These are phyloP conservation scores for Sinodicranocentrus sp. DNA, from an alignment of 2,888 invertebrate genomes.

Conservation along the genomic window DNA sequence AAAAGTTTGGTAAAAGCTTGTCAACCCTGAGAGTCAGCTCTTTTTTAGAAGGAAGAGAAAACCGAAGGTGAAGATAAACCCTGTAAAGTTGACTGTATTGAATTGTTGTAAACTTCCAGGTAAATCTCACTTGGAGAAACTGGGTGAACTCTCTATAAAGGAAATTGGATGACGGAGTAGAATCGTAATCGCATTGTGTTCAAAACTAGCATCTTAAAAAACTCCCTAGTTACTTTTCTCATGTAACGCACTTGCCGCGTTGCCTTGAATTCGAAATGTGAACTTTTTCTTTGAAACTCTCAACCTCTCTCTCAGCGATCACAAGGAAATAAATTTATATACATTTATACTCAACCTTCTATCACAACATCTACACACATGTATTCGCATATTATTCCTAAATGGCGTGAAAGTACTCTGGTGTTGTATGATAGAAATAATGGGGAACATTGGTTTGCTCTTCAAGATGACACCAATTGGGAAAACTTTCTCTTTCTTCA, in stretches of 20 bases:
- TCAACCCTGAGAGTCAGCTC: not conserved
- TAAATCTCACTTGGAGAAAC: no score
- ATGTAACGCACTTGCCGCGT: no score
- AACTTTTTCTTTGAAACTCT: constrained; percentile 46
- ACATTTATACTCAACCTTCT: no score
- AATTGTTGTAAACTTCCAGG: no score
- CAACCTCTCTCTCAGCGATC: no score
- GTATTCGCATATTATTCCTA: constrained; percentile 20
- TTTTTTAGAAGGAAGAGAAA: not conserved
- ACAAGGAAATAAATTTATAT: no score
- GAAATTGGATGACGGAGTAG: no score
- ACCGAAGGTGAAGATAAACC: not conserved
- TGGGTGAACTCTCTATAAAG: no score
- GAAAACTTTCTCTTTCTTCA: constrained; percentile 51
- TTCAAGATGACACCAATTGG: constrained; percentile 65
- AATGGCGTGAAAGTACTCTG: constrained; percentile 46
- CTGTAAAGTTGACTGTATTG: not conserved
- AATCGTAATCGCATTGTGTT: constrained; percentile 21
- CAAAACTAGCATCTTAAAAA: not conserved
- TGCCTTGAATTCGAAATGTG: constrained; percentile 38
- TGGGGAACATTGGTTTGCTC: constrained; percentile 64
- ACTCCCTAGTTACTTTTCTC: no score
- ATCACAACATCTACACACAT: no score
- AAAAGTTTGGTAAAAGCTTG: no score
- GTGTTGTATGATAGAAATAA: constrained; percentile 55